Evolutionary conservation across 2,797 vertebrate species (phyloP).

Genomic region (Anabacerthia variegaticeps): DNA sequence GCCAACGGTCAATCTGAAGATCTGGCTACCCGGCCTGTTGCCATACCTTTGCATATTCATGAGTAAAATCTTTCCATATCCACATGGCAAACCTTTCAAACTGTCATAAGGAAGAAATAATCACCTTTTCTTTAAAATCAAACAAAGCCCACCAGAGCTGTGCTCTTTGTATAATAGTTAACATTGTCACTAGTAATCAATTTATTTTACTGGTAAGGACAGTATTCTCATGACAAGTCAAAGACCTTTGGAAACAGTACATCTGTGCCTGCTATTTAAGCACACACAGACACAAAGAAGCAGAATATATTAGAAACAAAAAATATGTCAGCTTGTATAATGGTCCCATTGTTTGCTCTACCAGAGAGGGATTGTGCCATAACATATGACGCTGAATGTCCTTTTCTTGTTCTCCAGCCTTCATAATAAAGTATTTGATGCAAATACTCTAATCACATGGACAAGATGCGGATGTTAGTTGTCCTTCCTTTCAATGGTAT

Average conservation of each 20-base stretch:
- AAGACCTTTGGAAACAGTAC: slow-evolving; percentile 77
- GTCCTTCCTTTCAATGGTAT: slow-evolving; percentile 39
- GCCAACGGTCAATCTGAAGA: slow-evolving; percentile 42
- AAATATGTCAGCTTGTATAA: slow-evolving; percentile 78
- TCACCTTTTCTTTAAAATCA: slow-evolving; percentile 61
- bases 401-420: slow-evolving; percentile 71
- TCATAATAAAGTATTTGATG: slow-evolving; percentile 75
- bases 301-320: slow-evolving; percentile 79
- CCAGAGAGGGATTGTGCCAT: slow-evolving; percentile 73
- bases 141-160: slow-evolving; percentile 64
- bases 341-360: slow-evolving; percentile 73
- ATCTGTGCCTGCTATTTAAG: slow-evolving; percentile 79
- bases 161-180: slow-evolving; percentile 64
- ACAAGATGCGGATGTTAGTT: slow-evolving; percentile 60
- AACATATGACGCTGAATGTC: slow-evolving; percentile 72
- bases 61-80: slow-evolving; percentile 58
- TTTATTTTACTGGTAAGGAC: slow-evolving; percentile 68
- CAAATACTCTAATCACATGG: slow-evolving; percentile 68
- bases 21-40: slow-evolving; percentile 35
- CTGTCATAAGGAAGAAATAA: slow-evolving; percentile 76
- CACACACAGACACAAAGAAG: slow-evolving; percentile 73
- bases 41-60: slow-evolving; percentile 66
- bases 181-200: slow-evolving; percentile 69
- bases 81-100: slow-evolving; percentile 70
- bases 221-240: slow-evolving; percentile 76